Evolutionary conservation across 1,140 invertebrate genomes (phyloP), one percentile per base, ranked within the genome.

Genomic region (Ostrea edulis): DNA sequence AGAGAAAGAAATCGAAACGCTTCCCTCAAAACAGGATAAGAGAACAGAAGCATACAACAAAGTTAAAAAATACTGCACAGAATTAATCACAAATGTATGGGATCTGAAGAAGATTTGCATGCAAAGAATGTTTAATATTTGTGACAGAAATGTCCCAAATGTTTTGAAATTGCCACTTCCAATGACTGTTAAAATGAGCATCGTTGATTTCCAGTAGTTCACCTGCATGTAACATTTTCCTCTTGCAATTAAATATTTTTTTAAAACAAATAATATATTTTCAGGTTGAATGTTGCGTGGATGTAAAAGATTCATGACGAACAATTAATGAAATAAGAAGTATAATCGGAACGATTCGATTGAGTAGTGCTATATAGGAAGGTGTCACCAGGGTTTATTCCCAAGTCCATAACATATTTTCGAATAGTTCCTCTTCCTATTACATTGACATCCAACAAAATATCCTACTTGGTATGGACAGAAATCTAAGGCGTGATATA

Each of bases 161-260:
- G 85, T 90, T 0, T 84, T 89, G 8, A 77, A 90, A 65, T 20
- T 90, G 29, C 89, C 90, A 5, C 35, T 91, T n/a, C 90, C 89
- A 51, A 85, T 86, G 35, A 44, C 82, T 14, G 55, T 90, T 54
- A 90, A 89, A 62, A 83, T 54, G 44, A 53, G 11, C 44, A 83
- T 83, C 9, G 52, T 83, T 53, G 82, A 54, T 3, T 77, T 35
- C 14, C 68, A 77, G 4, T 77, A 77, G 58, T 14, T 62, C 5
- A 20, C 12, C 12, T 8, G 5, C 58, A 20, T 62, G 35, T 44
- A 44, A 44, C 35, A 44, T 1, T 44, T 44, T 44, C 35, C 5
- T 5, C 35, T 44, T 44, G 35, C 35, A 44, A 44, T 44, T 44
- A 44, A 44, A 5, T 44, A 44, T 1, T 44, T 44, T 44, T 44